Evolutionary conservation across 2,888 invertebrate genomes (phyloP), one percentile per base, ranked within the genome.

Genomic region (Athrips mouffetella): DNA sequence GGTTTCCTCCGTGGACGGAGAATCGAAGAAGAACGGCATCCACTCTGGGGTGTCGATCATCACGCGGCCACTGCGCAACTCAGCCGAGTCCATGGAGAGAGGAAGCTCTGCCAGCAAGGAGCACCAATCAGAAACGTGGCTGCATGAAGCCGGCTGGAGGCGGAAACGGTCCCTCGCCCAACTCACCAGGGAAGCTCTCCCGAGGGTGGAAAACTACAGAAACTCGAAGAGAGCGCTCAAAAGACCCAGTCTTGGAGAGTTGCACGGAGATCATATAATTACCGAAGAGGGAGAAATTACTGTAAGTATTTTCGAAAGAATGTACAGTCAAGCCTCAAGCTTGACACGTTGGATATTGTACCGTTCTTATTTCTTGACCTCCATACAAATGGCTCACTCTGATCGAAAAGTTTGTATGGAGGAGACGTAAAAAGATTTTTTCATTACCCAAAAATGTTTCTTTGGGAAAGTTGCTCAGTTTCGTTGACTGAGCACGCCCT

Each of bases 181-280:
- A 62, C 83, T 94, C 49, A 93, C 94, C 0, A 91, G 93, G 60
- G 96, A 96, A 75, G 93, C 94, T 1, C 73, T 96, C 29, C 96
- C 96, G 0, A 88, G 95, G 49, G 89, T 94, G 80, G 95, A 96
- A 70, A 94, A 96, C 74, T 96, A 96, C 71, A 91, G 94, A 67
- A 92, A 93, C 72, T 93, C 94, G 0, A 92, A 93, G 65, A 89
- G 94, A 58, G 93, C 94, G 0, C 78, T 92, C 45, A 95, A 95
- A 72, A 90, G 96, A 55, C 96, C 96, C 1, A 95, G 96, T 18
- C 88, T 96, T 49, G 95, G 96, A 15, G 95, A 96, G 67, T 81
- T 96, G 37, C 96, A 96, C 66, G 94, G 94, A 16, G 91, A 91
- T 45, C 72, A 87, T 58, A 63, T 86, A 3, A 86, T 88, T 10